Conservation (phyloP, 2,888 invertebrate species). For the Neoitamus cyanurus region DNA sequence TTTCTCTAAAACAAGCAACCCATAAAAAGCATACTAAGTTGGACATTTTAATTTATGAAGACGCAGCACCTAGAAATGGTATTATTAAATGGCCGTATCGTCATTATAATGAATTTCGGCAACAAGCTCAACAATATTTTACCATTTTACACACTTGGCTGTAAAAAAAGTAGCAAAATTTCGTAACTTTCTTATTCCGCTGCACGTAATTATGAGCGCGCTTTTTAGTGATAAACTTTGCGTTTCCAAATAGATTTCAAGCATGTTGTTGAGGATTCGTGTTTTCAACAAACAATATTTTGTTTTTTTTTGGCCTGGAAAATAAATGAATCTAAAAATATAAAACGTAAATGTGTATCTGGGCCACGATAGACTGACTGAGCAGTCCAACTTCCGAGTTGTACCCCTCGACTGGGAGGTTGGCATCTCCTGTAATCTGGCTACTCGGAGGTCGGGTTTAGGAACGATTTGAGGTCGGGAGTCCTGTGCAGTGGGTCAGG, state of each 20-base stretch:
- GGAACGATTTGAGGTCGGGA: conserved; percentile 95
- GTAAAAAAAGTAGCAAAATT: not conserved
- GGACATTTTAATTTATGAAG: not conserved
- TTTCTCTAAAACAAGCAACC: not conserved
- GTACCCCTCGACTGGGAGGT: conserved; percentile 79
- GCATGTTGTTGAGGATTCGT: no score
- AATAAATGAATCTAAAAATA: not conserved
- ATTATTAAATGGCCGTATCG: not conserved
- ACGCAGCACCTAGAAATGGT: no score
- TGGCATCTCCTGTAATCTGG: conserved; percentile 99
- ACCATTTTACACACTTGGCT: not conserved
- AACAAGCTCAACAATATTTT: not conserved
- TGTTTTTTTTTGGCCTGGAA: no score
- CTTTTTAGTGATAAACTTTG: no score
- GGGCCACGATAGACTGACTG: not conserved
- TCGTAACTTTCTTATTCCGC: no score
- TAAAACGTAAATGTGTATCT: not conserved
- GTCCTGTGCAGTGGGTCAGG: conserved; percentile 70
- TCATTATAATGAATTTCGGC: not conserved
- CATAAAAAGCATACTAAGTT: not conserved
- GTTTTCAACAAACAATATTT: no score
- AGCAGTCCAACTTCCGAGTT: not conserved
- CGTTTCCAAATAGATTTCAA: no score
- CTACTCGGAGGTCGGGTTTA: conserved; percentile 84
- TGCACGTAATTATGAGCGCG: no score